Percentiles rank a stretch among this genome's conserved stretches.
Evolutionary conservation across 2,888 invertebrate genomes (phyloP).

Genomic region (Pachliopta kotzebuea): DNA sequence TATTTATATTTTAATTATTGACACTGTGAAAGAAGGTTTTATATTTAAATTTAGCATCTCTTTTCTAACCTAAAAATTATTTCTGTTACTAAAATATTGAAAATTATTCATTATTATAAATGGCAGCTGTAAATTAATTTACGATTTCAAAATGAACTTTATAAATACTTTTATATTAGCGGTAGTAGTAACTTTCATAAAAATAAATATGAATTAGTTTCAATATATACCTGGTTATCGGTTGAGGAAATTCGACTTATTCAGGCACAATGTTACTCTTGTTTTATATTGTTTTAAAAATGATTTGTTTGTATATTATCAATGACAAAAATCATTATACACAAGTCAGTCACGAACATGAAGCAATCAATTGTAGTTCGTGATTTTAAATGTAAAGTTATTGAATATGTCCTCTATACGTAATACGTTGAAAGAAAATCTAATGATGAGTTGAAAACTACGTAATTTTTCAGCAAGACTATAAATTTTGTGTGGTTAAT

Average conservation of each 20-base stretch:
- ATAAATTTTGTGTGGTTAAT: background rate
- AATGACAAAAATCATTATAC: background rate
- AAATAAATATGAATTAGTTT: background rate
- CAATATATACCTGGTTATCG: too few species aligned
- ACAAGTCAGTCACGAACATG: background rate
- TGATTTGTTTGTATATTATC: background rate
- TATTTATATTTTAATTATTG: too few species aligned
- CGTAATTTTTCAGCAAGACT: background rate
- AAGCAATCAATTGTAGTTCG: background rate
- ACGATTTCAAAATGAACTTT: too few species aligned
- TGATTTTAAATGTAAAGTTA: background rate
- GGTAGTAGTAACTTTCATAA: background rate
- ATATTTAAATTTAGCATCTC: too few species aligned
- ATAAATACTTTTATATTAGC: background rate
- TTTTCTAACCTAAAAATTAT: too few species aligned
- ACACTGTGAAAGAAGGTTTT: too few species aligned
- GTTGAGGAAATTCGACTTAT: too few species aligned
- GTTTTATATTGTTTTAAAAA: background rate
- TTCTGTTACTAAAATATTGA: too few species aligned
- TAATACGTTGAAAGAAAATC: background rate
- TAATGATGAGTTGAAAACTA: background rate
- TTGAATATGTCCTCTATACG: too few species aligned
- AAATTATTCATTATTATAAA: too few species aligned
- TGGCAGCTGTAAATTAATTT: too few species aligned
- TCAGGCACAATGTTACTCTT: background rate